Conservation (phyloP, 2,888 invertebrate species). For the Cyrtodaria siliqua region DNA sequence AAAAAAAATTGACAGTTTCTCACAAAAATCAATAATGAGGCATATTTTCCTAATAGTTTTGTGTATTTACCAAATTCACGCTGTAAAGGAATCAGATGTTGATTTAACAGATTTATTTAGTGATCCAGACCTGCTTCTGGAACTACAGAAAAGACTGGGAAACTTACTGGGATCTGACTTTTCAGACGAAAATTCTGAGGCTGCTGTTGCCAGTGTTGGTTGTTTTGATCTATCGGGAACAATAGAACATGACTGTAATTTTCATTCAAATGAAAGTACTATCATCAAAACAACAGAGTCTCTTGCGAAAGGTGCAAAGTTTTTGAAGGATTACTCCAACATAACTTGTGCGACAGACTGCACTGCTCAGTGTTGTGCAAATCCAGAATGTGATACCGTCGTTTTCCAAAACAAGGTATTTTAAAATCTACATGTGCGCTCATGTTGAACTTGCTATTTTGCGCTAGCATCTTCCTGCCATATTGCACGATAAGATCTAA, state of each 20-base stretch:
- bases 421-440: too few relatives aligned
- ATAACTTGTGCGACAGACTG: slow-evolving; percentile 66
- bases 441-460: too few relatives aligned
- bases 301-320: slow-evolving; percentile 67
- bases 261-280: slow-evolving; percentile 46
- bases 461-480: too few relatives aligned
- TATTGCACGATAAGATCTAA: too few relatives aligned
- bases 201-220: slow-evolving; percentile 12
- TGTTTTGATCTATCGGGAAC: slow-evolving; percentile 39
- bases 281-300: slow-evolving; percentile 78
- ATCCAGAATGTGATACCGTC: slow-evolving; percentile 72
- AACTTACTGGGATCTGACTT: slow-evolving; percentile 20
- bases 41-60: slow-evolving; percentile 35
- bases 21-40: slow-evolving; percentile 55
- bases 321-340: slow-evolving; percentile 61
- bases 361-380: slow-evolving; percentile 69
- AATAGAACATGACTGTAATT: slow-evolving; percentile 42
- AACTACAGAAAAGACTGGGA: slow-evolving; percentile 68
- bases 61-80: slow-evolving; percentile 9
- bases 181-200: not conserved
- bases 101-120: slow-evolving; percentile 59
- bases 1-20: slow-evolving; percentile 1
- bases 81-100: slow-evolving; percentile 36
- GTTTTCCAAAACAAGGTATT: slow-evolving; percentile 79
- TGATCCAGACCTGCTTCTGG: slow-evolving; percentile 57